phyloP scores from a whole-genome alignment of 37 sponge, comb jelly and placozoan species.

The Theonella swinhoei region DNA sequence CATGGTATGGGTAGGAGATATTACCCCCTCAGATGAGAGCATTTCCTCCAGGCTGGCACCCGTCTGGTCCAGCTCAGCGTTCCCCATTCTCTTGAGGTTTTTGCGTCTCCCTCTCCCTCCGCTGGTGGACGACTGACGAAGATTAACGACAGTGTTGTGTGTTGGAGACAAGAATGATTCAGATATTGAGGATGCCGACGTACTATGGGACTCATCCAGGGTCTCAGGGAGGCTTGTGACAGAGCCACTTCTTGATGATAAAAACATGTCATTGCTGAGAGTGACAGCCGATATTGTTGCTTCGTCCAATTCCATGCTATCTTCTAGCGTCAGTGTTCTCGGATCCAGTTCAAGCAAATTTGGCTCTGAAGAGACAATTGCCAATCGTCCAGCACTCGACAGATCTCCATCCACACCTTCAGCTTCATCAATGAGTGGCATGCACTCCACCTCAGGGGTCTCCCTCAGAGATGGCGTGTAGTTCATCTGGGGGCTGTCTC shows the following conservation, averaged over 20 bases:
- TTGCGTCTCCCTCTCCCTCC: neutral
- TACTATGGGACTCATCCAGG: neutral
- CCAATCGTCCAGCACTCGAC: neutral
- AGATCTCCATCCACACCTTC: slow-evolving; percentile 13
- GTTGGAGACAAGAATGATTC: neutral
- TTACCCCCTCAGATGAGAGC: neutral
- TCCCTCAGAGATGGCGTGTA: neutral
- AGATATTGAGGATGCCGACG: neutral
- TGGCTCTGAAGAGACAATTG: neutral
- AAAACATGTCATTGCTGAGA: slow-evolving; percentile 44
- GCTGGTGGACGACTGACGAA: slow-evolving; percentile 27
- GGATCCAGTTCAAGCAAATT: neutral
- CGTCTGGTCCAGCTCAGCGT: slow-evolving; percentile 39
- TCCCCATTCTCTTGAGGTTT: slow-evolving; percentile 28
- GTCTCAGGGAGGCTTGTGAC: slow-evolving; percentile 38
- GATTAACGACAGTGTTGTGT: slow-evolving; percentile 31
- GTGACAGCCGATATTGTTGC: slow-evolving; percentile 52
- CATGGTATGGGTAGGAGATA: neutral
- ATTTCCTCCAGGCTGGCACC: neutral
- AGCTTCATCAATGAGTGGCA: neutral
- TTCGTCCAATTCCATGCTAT: slow-evolving; percentile 45
- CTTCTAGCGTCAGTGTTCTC: slow-evolving; percentile 14
- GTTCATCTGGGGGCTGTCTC: neutral
- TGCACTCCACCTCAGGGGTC: slow-evolving; percentile 7
- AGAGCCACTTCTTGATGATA: slow-evolving; percentile 49